phyloP scores from a whole-genome alignment of 1,140 invertebrate species.

The Zaprionus tsacasi region DNA sequence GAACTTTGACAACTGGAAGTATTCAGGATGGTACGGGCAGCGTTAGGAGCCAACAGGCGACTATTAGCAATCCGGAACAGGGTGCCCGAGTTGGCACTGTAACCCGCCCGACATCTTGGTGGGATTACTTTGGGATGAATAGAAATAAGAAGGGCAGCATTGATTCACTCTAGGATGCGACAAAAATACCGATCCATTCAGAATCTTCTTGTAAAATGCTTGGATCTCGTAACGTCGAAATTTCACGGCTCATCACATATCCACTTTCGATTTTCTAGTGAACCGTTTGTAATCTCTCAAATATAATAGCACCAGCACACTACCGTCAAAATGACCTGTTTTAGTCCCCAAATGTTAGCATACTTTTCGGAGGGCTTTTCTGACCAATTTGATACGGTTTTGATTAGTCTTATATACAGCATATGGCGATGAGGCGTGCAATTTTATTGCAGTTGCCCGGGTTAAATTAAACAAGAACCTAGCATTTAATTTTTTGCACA shows the following conservation, averaged over 20 bases:
- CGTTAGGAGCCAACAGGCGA: neutral
- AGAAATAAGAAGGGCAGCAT: slow-evolving; percentile 45
- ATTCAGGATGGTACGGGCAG: neutral
- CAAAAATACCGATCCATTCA: neutral
- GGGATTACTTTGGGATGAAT: slow-evolving; percentile 53
- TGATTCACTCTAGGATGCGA: slow-evolving; percentile 19
- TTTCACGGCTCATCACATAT: slow-evolving; percentile 4
- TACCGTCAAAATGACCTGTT: no score
- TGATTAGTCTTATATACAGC: neutral
- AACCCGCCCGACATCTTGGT: slow-evolving; percentile 31
- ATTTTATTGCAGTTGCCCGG: no score
- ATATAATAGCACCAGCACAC: neutral
- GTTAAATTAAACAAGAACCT: neutral
- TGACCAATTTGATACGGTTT: slow-evolving; percentile 1
- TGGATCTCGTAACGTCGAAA: slow-evolving; percentile 10
- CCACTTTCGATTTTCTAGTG: neutral
- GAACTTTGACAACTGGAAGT: neutral
- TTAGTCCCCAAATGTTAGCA: neutral
- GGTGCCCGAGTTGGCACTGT: neutral
- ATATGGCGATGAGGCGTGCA: no score
- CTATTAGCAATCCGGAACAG: neutral
- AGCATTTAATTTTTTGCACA: slow-evolving; percentile 1
- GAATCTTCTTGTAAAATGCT: neutral
- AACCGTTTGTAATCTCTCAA: neutral
- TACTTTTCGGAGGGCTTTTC: neutral